These are phyloP conservation scores for Leptodactylus fallax DNA, from an alignment of 2,797 vertebrate genomes.

Conservation along the genomic window DNA sequence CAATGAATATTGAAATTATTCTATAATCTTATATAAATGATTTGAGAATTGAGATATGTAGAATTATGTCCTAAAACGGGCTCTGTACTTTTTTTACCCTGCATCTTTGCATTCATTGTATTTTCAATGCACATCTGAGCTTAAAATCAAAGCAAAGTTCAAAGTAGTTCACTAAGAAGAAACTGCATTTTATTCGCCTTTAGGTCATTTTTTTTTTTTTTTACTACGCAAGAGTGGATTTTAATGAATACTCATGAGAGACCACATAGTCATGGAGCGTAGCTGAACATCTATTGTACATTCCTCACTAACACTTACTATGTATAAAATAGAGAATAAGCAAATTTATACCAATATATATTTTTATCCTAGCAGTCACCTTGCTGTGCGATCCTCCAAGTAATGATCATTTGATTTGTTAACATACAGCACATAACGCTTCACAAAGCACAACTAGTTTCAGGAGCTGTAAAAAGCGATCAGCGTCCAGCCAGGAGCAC, in stretches of 20 bases:
- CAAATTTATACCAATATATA: background rate
- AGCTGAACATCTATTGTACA: background rate
- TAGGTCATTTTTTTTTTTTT: background rate
- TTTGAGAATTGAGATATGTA: background rate
- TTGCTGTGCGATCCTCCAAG: background rate
- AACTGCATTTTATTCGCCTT: conserved; percentile 5
- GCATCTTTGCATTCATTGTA: background rate
- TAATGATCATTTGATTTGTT: conserved; percentile 8
- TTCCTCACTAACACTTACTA: background rate
- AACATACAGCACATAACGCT: conserved; percentile 13
- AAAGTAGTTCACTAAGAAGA: conserved; percentile 8
- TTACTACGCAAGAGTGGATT: conserved; percentile 19
- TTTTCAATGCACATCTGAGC: background rate
- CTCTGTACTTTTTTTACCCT: background rate
- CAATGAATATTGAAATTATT: background rate
- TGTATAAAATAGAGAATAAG: background rate
- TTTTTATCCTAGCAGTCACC: background rate
- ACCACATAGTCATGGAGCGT: background rate
- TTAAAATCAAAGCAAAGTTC: conserved; percentile 16
- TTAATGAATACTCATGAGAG: conserved; percentile 8
- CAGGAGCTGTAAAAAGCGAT: conserved; percentile 21
- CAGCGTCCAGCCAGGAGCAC: background rate
- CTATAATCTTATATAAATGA: background rate
- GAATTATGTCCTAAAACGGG: background rate
- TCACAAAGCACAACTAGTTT: background rate